Evolutionary conservation across 2,797 vertebrate genomes (phyloP), one percentile per base, ranked within the genome.

Genomic region (Nannoperca obscura): DNA sequence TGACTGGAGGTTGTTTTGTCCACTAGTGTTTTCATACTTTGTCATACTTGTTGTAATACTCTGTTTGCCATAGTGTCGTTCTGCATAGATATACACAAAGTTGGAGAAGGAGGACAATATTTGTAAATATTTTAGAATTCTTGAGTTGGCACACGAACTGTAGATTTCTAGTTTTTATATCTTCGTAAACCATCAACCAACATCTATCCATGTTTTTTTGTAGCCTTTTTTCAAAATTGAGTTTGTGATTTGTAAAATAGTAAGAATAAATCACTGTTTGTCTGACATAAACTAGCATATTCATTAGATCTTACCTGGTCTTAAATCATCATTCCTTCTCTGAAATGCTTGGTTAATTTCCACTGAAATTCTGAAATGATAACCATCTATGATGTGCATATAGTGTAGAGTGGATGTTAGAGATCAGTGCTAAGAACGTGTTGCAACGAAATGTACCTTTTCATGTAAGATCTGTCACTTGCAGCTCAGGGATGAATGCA

Each of bases 401-500:
- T 61, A 74, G 15, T 74, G 73, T 74, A 59, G 22, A 77, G 46
- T 1, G 63, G n/a, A 78, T 46, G 19, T 61, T 20, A 55, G 20
- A 15, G 64, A 68, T 65, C 27, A 14, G 12, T 30, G 36, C 36
- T 42, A 11, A 53, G 1, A 47, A 50, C 7, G 9, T 24, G 13
- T 62, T 50, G 40, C 8, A 22, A 38, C 50, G 27, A 15, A 50
- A 49, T 11, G 6, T 46, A 32, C 58, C 13, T 47, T 50, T 42
- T 8, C 9, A 34, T 36, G 19, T 50, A 19, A 5, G 9, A 24
- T 47, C 10, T 66, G n/a, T 72, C 22, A 42, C 20, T 53, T 40
- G 32, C 15, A 47, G 57, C 65, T 87, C 80, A 79, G 80, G 66
- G 62, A 69, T 34, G 22, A 15, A 69, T 46, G 27, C 20, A 53